These are phyloP conservation scores for Eumeta japonica DNA, from an alignment of 1,140 invertebrate species.

Conservation along the genomic window DNA sequence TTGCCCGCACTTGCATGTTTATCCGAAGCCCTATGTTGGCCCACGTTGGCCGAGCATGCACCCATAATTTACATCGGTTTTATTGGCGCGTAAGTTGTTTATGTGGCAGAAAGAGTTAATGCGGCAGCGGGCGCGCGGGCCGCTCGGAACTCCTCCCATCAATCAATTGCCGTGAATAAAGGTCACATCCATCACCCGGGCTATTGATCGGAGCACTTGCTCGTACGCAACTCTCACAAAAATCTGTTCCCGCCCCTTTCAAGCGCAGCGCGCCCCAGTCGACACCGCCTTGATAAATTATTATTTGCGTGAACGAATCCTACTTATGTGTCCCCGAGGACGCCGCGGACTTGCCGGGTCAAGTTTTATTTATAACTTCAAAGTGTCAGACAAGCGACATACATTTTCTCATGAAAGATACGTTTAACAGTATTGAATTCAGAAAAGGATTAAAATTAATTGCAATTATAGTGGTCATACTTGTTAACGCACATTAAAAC, in stretches of 20 bases:
- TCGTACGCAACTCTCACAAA: neutral
- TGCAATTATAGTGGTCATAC: no score
- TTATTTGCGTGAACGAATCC: no score
- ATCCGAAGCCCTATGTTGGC: neutral
- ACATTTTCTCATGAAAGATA: no score
- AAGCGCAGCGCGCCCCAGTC: conserved; percentile 2
- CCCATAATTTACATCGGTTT: conserved; percentile 1
- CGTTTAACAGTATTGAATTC: no score
- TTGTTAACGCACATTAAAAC: no score
- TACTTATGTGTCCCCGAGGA: no score
- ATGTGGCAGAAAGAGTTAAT: conserved; percentile 1
- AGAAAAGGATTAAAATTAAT: no score
- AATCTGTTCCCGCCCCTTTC: conserved; percentile 2
- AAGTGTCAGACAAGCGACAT: no score
- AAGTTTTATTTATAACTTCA: no score
- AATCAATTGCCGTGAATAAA: conserved; percentile 2
- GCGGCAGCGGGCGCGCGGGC: neutral
- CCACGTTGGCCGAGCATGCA: no score
- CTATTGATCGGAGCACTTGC: conserved; percentile 4
- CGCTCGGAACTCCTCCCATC: conserved; percentile 6
- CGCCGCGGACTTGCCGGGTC: no score
- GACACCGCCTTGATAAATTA: conserved; percentile 5
- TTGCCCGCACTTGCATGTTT: neutral
- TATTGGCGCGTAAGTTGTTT: neutral
- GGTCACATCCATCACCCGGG: conserved; percentile 3